Base-by-base conservation (phyloP, 2,797 vertebrate genomes). In the Acipenser transmontanus region DNA sequence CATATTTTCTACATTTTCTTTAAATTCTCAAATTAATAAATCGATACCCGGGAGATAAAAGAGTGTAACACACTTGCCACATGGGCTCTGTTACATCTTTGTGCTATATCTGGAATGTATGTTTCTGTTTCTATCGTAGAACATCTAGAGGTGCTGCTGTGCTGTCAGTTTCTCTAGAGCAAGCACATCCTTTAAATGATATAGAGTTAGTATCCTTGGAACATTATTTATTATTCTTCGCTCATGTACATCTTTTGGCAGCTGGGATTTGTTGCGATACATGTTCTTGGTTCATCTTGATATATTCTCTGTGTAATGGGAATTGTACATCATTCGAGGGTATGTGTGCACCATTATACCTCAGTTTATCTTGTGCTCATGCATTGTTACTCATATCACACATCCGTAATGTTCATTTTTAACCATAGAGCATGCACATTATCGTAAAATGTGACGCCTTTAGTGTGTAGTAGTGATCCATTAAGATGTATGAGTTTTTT, bases 81-180 rank as follows among this genome's bases (percentile, higher is more conserved):
- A 63, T 49, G 50, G 34, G 9, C 47, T 65, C 52, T n/a, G 54
- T 12, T 57, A 8, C 54, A 57, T 50, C 52, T 54, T 47, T 57
- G 52, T 54, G 14, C 47, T 50, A 10, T 64, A 50, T 4, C 54
- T n/a, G 54, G 4, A 57, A 50, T 51, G 6, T 52, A 51, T 65
- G 54, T 14, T 56, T 12, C 64, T 47, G 48, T n/a, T 65, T 65
- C 47, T 57, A n/a, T n/a, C 54, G 11, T 57, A 57, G 54, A 13
- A 9, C 61, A 47, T 47, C 61, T 62, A 47, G 20, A 56, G 47
- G 17, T 7, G 8, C 14, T 11, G 2, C 54, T 3, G 11, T n/a
- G 54, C 12, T n/a, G 54, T 57, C 11, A 57, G 14, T 57, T 7
- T n/a, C 11, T 57, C 34, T 34, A 7, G 54, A 57, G 14, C 12